Base-by-base conservation (phyloP, 30 jellyfish, hydroid and myxozoan genomes). In the Rhopilema esculentum region DNA sequence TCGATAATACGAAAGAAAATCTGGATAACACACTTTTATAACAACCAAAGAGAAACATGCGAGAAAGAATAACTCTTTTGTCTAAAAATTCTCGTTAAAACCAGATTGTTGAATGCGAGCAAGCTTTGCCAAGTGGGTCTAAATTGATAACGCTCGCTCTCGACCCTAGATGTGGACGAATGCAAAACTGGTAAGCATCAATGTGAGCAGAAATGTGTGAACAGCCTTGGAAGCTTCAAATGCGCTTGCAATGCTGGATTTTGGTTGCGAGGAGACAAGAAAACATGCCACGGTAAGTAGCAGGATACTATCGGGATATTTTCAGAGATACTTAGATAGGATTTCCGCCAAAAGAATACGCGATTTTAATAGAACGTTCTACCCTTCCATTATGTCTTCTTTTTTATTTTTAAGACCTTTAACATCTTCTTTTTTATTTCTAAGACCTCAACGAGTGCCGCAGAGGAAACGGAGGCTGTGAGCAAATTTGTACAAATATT, bases 181-280 rank as follows among this genome's bases (percentile, higher is more conserved):
- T 92, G 98, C 68, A 69, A 69, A 20, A 40, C 91, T 15, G 93
- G 90, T 1, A n/a, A 62, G 18, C 96, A 92, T 78, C 72, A 84
- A 19, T 92, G 98, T 80, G 73, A 86, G 62, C 98, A 92, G 26
- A 62, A 18, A 9, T 92, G 98, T 67, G 69, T 85, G 33, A 92
- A 85, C 65, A 25, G 33, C 74, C 66, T 52, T 4, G 98, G 98
- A 2, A 88, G 90, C 19, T 85, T 16, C 79, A 69, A 78, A 49
- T 92, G 98, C 61, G 91, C 82, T 18, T 92, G 98, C 85, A 69
- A 72, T 25, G 49, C 88, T 32, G 98, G 98, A 8, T 92, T 57
- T 52, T 76, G 83, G 88, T 76, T 92, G 88, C 62, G 84, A 17
- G 63, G 77, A 20, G 98, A 92, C 84, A 74, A 81, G 26, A 92